Percentiles rank a stretch among this genome's conserved stretches.
Conservation (phyloP, 2,113 vertebrate genomes). For the Pelodiscus sinensis region DNA sequence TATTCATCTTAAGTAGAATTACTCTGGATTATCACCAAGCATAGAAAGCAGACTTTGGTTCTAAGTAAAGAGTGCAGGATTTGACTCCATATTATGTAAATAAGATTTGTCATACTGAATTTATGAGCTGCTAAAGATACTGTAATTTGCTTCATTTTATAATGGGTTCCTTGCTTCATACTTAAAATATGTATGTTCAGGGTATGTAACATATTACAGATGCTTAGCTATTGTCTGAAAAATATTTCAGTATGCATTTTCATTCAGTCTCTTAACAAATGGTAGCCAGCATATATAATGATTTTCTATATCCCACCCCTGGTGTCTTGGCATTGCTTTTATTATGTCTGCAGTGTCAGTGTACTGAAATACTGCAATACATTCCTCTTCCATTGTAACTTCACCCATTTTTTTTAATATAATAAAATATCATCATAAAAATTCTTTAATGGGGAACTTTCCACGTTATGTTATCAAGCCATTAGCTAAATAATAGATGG, state of each 20-base stretch:
- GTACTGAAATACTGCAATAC: constrained; percentile 70
- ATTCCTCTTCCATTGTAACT: constrained; percentile 73
- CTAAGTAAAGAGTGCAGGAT: not conserved
- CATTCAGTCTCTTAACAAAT: constrained; percentile 16
- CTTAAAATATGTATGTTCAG: not conserved
- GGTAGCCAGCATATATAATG: constrained; percentile 34
- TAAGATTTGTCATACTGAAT: constrained; percentile 51
- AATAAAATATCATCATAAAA: constrained; percentile 66
- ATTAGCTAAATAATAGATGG: constrained; percentile 42
- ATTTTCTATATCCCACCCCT: constrained; percentile 61
- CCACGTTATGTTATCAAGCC: constrained; percentile 65
- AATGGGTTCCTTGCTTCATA: constrained; percentile 54
- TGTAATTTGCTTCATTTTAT: constrained; percentile 33
- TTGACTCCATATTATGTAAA: not conserved
- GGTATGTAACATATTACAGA: constrained; percentile 55
- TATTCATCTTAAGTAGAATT: not conserved
- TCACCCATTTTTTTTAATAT: constrained; percentile 21
- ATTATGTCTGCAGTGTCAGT: constrained; percentile 72
- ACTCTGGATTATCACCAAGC: not conserved
- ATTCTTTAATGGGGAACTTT: constrained; percentile 54
- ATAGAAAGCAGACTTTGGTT: not conserved
- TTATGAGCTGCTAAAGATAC: constrained; percentile 14
- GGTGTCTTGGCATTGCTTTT: constrained; percentile 72
- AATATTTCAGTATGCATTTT: constrained; percentile 44
- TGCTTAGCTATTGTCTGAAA: not conserved